Conservation (phyloP, 2,888 invertebrate genomes). For the Pseudococcus viburni region DNA sequence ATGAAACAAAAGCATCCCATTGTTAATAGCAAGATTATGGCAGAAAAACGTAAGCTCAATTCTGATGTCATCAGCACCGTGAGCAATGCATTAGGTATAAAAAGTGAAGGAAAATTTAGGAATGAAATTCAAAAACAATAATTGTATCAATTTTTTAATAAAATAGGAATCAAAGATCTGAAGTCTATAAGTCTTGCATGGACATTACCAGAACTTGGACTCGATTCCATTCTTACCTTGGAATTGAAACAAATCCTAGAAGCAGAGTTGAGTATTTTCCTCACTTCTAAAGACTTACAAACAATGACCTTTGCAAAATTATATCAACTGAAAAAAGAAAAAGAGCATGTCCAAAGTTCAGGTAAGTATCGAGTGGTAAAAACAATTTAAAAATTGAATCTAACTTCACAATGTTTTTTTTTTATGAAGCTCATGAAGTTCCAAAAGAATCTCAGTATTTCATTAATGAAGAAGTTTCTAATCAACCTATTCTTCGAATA, state of each 20-base stretch:
- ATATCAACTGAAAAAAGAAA: constrained; percentile 71
- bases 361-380: neutral
- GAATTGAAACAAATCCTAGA: constrained; percentile 95
- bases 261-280: constrained; percentile 87
- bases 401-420: no score
- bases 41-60: constrained; percentile 80
- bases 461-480: neutral
- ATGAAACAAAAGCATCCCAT: constrained; percentile 78
- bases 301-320: constrained; percentile 82
- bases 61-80: constrained; percentile 81
- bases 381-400: no score
- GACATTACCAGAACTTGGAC: constrained; percentile 90
- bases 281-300: constrained; percentile 89
- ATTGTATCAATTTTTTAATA: neutral
- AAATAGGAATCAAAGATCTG: constrained; percentile 75
- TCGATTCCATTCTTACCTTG: constrained; percentile 97
- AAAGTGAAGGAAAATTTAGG: no score
- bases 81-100: constrained; percentile 73
- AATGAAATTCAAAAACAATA: no score
- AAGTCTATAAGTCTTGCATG: constrained; percentile 81
- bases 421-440: no score
- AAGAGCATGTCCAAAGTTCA: neutral
- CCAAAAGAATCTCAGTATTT: neutral
- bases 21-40: constrained; percentile 88
- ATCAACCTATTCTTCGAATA: neutral